Conservation (phyloP, 2,797 vertebrate species). For the Anableps anableps region DNA sequence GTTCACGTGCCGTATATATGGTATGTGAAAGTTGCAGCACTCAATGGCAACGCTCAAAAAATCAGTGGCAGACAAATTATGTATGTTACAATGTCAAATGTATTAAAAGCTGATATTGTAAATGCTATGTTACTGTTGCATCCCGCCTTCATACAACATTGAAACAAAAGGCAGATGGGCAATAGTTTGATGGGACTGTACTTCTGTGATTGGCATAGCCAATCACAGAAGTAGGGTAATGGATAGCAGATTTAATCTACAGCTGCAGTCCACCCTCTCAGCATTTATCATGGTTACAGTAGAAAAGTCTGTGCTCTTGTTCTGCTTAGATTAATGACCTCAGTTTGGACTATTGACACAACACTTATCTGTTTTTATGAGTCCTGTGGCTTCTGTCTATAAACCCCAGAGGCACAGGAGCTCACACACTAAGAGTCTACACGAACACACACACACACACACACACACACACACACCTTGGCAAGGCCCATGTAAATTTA, state of each 20-base stretch:
- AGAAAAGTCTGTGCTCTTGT: constrained; percentile 45
- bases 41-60: not conserved
- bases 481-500: constrained; percentile 3
- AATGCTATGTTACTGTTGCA: not conserved
- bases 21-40: not conserved
- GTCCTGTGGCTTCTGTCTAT: constrained; percentile 65
- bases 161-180: not conserved
- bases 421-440: constrained; percentile 14
- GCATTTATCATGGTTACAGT: constrained; percentile 47
- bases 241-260: constrained; percentile 55
- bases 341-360: constrained; percentile 80
- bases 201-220: constrained; percentile 50
- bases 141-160: not conserved
- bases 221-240: constrained; percentile 62
- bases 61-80: not conserved
- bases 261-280: constrained; percentile 12
- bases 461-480: not conserved
- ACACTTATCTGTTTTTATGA: constrained; percentile 82
- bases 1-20: not conserved
- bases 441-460: not conserved
- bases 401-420: constrained; percentile 56
- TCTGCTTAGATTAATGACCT: constrained; percentile 75
- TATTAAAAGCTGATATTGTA: not conserved
- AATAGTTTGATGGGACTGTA: constrained; percentile 23
- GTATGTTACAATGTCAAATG: not conserved